Evolutionary conservation across 1,140 invertebrate species (phyloP).

Genomic region (Drosophila yakuba): DNA sequence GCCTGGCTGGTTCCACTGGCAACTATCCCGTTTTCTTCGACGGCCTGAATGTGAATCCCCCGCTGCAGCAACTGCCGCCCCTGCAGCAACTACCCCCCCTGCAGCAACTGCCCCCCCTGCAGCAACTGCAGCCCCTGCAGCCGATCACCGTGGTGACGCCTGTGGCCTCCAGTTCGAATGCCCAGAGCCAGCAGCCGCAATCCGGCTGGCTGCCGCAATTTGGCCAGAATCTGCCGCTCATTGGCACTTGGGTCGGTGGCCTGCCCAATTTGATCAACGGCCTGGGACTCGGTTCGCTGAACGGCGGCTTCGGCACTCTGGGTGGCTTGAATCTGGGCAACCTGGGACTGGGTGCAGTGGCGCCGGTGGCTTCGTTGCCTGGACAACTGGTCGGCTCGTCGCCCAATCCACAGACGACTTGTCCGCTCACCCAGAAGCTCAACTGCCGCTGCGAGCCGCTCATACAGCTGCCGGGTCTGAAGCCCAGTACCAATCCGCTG

Average conservation of each 20-base stretch:
- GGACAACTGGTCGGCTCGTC: neutral
- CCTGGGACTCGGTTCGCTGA: constrained; percentile 53
- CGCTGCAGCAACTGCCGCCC: constrained; percentile 16
- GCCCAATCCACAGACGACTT: constrained; percentile 19
- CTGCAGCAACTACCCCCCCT: constrained; percentile 32
- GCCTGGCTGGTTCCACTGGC: constrained; percentile 4
- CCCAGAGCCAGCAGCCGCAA: constrained; percentile 32
- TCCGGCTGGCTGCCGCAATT: constrained; percentile 53
- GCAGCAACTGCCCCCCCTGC: constrained; percentile 25
- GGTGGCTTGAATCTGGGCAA: constrained; percentile 61
- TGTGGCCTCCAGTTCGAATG: constrained; percentile 46
- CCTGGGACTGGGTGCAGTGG: constrained; percentile 48
- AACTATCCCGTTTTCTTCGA: constrained; percentile 62
- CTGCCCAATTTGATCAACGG: constrained; percentile 53
- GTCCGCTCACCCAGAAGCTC: constrained; percentile 61
- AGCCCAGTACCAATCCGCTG: constrained; percentile 14
- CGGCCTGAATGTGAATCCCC: constrained; percentile 29
- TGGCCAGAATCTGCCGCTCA: constrained; percentile 63
- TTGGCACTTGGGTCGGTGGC: constrained; percentile 60
- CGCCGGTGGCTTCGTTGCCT: constrained; percentile 14
- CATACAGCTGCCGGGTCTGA: constrained; percentile 34
- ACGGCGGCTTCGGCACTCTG: constrained; percentile 46
- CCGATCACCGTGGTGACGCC: constrained; percentile 60
- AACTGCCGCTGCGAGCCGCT: constrained; percentile 71
- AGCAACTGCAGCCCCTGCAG: constrained; percentile 32